Percentiles rank a stretch among this genome's conserved stretches.
These are phyloP conservation scores for Micronycteris hirsuta DNA, from an alignment of 2,113 vertebrate genomes.

Conservation along the genomic window DNA sequence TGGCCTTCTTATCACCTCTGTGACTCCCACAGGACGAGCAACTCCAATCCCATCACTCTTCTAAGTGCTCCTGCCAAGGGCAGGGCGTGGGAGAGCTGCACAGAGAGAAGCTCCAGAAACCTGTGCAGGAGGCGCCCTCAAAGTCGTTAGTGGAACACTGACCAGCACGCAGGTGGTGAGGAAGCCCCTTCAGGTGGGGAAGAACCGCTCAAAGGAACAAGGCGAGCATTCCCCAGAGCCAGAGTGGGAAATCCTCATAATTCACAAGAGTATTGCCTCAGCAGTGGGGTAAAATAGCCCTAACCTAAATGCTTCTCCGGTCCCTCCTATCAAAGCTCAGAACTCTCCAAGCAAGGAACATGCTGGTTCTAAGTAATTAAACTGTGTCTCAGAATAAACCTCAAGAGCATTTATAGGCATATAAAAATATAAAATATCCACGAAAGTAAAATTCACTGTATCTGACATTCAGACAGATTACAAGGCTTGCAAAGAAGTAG, in stretches of 20 bases:
- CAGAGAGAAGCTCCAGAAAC: not conserved
- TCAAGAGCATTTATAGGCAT: not conserved
- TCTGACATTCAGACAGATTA: not conserved
- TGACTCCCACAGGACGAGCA: not conserved
- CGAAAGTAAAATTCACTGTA: not conserved
- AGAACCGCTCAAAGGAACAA: not conserved
- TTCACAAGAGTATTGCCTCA: not conserved
- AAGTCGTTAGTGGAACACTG: not conserved
- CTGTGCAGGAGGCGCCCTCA: fast-evolving
- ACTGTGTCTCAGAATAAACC: not conserved
- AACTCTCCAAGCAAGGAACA: not conserved
- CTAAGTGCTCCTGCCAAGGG: not conserved
- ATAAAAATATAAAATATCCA: not conserved
- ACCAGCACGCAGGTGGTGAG: not conserved
- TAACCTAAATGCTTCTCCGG: not conserved
- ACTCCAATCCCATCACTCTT: not conserved
- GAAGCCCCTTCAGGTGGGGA: not conserved
- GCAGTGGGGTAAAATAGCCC: not conserved
- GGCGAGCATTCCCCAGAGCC: not conserved
- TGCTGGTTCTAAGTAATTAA: not conserved
- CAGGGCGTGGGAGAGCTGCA: not conserved
- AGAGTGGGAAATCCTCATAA: not conserved
- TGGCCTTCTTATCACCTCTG: not conserved
- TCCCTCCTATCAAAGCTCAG: not conserved
- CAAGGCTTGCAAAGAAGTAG: not conserved